Evolutionary conservation across 2,113 vertebrate species (phyloP).

Genomic region (Thinocorus orbignyianus): DNA sequence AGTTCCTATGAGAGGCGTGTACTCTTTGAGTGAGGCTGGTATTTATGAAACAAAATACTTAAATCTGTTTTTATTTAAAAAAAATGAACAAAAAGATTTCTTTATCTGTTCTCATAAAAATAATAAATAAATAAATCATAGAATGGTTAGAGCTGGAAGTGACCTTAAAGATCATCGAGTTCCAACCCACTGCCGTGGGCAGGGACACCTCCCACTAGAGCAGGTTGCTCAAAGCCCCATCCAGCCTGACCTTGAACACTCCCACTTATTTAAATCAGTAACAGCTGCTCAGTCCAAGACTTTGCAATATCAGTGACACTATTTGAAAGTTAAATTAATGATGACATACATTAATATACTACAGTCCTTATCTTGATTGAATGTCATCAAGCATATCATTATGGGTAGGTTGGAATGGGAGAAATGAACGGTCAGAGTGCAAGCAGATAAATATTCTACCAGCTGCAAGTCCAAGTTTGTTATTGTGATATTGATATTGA

Average conservation of each 20-base stretch:
- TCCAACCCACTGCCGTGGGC: too few relatives aligned
- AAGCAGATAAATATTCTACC: neutral
- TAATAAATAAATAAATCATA: neutral
- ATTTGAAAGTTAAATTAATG: neutral
- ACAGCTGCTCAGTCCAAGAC: neutral
- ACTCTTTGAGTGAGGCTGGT: neutral
- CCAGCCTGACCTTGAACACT: too few relatives aligned
- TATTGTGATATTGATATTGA: neutral
- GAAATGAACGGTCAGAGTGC: neutral
- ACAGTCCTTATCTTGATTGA: neutral
- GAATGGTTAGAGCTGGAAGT: too few relatives aligned
- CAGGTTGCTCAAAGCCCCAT: too few relatives aligned
- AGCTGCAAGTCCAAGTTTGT: neutral
- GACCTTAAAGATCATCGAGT: too few relatives aligned
- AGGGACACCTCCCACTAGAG: too few relatives aligned
- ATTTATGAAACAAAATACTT: neutral
- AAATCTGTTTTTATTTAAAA: neutral
- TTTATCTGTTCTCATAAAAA: neutral
- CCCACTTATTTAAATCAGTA: neutral
- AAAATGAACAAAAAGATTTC: neutral
- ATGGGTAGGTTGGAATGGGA: neutral
- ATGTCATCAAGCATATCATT: neutral
- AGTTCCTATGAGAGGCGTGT: neutral
- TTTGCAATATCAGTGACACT: neutral
- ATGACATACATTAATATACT: neutral